phyloP scores from a whole-genome alignment of 64 coral and sea anemone genomes.

The Montipora sp. region DNA sequence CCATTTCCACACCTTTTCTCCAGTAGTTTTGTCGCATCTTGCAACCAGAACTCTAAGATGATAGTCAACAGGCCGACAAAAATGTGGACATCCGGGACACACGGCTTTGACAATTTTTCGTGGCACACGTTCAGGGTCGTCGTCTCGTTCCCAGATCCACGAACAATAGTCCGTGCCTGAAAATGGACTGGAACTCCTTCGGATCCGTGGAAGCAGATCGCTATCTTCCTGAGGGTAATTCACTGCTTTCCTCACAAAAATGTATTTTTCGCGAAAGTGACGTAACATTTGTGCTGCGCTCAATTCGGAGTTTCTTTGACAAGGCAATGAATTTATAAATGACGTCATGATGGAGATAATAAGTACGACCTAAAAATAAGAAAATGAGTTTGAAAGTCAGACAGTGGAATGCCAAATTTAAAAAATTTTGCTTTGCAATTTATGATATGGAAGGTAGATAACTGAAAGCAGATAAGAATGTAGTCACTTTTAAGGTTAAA shows the following conservation, averaged over 20 bases:
- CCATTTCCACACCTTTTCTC: slow-evolving; percentile 37
- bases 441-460: no score
- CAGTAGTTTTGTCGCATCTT: slow-evolving; percentile 42
- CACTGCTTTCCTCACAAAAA: slow-evolving; percentile 26
- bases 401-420: no score
- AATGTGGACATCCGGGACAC: slow-evolving; percentile 20
- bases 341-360: slow-evolving; percentile 10
- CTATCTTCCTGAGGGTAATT: no score
- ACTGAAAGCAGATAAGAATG: no score
- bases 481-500: no score
- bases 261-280: slow-evolving; percentile 23
- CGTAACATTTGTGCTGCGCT: neutral
- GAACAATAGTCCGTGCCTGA: slow-evolving; percentile 16
- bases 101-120: slow-evolving; percentile 14
- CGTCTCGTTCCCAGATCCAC: slow-evolving; percentile 1
- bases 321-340: slow-evolving; percentile 1
- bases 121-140: neutral
- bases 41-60: neutral
- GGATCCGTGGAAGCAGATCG: neutral
- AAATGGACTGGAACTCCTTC: neutral
- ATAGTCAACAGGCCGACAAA: slow-evolving; percentile 28
- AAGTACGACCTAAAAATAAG: neutral
- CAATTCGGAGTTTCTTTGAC: neutral
- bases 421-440: no score
- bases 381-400: no score